Evolutionary conservation across 2,113 vertebrate genomes (phyloP).

Genomic region (Coreoperca whiteheadi): DNA sequence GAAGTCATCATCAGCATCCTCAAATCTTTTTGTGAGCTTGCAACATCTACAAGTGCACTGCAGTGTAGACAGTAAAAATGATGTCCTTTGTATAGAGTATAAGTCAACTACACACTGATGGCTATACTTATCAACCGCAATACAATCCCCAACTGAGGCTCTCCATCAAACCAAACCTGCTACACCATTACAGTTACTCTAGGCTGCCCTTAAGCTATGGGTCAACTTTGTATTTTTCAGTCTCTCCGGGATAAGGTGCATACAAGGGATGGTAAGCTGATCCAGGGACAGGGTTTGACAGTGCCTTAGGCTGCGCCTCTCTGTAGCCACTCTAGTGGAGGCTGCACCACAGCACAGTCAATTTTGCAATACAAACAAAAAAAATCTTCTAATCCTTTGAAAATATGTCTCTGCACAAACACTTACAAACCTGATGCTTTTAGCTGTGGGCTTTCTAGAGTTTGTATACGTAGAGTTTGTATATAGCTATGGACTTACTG

Average conservation of each 20-base stretch:
- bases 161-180: constrained; percentile 50
- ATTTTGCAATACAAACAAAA: constrained; percentile 4
- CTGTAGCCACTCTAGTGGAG: constrained; percentile 37
- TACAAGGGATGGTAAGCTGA: constrained; percentile 55
- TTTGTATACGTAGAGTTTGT: background rate
- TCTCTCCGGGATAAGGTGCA: constrained; percentile 49
- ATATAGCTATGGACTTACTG: no score
- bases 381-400: constrained; percentile 38
- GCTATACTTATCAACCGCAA: constrained; percentile 18
- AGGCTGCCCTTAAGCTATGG: constrained; percentile 60
- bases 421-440: constrained; percentile 14
- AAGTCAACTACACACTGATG: constrained; percentile 45
- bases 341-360: constrained; percentile 29
- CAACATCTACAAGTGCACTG: constrained; percentile 40
- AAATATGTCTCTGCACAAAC: constrained; percentile 42
- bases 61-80: constrained; percentile 31
- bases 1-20: constrained; percentile 50
- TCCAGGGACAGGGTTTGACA: constrained; percentile 49
- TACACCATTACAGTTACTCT: constrained; percentile 38
- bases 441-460: constrained; percentile 15
- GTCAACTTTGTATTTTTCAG: constrained; percentile 53
- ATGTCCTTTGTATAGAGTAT: constrained; percentile 33
- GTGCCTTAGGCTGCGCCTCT: constrained; percentile 52
- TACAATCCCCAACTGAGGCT: constrained; percentile 42
- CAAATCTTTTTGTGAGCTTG: constrained; percentile 48